Evolutionary conservation across 2,888 invertebrate genomes (phyloP), one percentile per base, ranked within the genome.

Genomic region (Hirtodrosophila alboralis): DNA sequence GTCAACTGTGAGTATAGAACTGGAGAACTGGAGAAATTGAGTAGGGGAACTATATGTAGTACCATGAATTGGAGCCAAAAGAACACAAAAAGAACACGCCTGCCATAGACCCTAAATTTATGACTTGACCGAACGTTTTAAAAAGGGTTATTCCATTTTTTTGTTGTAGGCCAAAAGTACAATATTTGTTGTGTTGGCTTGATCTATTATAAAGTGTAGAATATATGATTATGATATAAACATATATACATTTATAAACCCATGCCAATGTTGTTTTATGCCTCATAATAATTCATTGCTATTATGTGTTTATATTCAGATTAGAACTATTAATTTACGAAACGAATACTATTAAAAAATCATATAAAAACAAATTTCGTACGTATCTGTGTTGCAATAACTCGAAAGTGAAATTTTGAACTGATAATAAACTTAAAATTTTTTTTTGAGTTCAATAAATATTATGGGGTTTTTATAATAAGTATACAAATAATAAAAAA

Each of bases 1-100:
- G 97, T 97, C 75, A 96, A 97, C 91, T 97, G 96, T 96, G 92
- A 96, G 96, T 95, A 87, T 52, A 34, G 13, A 53, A 52, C 28
- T 34, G 1, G 8, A 8, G 8, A 23, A 23, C 2, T 2, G 3
- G 18, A 4, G 18, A 2, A 18, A 18, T 2, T 18, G 18, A 2
- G 21, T n/a, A 10, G 10, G 21, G 21, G 1, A 7, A 13, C 21
- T 21, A 14, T 3, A 31, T 10, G 21, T 18, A 28, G 21, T 21
- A 44, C 30, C 18, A 36, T 26, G 16, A 23, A 53, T 21, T 21
- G 18, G 4, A 10, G 56, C 44, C 71, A 51, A 43, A 53, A 41
- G n/a, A 31, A 31, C 12, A n/a, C 10, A 18, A 7, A 23, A 40
- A 6, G 21, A 41, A 57, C 52, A 48, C 26, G 26, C 34, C 49